Evolutionary conservation across 1,140 invertebrate species (phyloP).

Genomic region (Sycobia sp.): DNA sequence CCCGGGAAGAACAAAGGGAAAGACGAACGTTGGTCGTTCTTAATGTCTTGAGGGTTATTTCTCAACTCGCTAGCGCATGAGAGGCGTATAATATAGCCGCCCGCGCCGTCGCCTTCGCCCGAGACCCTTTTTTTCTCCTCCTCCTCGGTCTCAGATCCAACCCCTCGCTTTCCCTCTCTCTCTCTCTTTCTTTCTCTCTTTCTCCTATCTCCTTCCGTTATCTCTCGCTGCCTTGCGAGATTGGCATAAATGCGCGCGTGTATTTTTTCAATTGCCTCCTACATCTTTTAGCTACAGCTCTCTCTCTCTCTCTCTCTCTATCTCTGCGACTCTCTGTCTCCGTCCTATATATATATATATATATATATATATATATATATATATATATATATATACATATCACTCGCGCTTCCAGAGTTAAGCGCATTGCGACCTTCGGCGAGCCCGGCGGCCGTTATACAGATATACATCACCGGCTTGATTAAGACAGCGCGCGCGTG

Average conservation of each 20-base stretch:
- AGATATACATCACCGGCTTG: conserved; percentile 30
- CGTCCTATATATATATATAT: too few species aligned
- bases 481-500: too few species aligned
- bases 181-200: background rate
- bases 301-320: background rate
- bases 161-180: too few species aligned
- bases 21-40: conserved; percentile 22
- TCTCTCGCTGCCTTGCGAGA: conserved; percentile 5
- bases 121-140: too few species aligned
- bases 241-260: conserved; percentile 29
- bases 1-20: conserved; percentile 31
- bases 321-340: background rate
- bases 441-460: conserved; percentile 19
- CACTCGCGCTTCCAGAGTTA: too few species aligned
- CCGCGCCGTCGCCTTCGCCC: too few species aligned
- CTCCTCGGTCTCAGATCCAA: too few species aligned
- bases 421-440: too few species aligned
- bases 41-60: conserved; percentile 33
- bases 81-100: background rate
- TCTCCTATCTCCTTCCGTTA: background rate
- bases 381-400: too few species aligned
- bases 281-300: conserved; percentile 24
- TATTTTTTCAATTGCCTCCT: conserved; percentile 33
- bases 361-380: too few species aligned
- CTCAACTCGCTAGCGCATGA: conserved; percentile 23